These are phyloP conservation scores for Orius insidiosus DNA, from an alignment of 1,140 invertebrate species.

Conservation along the genomic window DNA sequence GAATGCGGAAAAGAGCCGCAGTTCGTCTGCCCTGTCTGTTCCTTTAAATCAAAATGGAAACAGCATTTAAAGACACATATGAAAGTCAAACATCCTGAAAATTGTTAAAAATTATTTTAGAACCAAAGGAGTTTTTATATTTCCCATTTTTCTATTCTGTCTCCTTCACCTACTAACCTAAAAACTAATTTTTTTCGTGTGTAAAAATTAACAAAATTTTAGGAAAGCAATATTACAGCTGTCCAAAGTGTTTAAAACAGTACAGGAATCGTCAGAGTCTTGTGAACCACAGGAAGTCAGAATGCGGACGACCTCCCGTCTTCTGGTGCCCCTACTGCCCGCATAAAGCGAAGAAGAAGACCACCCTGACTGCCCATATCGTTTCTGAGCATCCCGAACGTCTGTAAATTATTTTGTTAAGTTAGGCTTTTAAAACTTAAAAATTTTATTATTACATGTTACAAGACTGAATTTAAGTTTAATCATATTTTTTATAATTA, in stretches of 20 bases:
- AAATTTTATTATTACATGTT: conserved; percentile 2
- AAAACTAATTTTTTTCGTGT: neutral
- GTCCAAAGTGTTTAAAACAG: conserved; percentile 4
- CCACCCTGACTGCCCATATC: neutral
- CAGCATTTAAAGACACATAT: conserved; percentile 23
- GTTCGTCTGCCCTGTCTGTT: conserved; percentile 32
- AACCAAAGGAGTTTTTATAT: no score
- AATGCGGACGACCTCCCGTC: neutral
- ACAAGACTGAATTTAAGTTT: conserved; percentile 5
- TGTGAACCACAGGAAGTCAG: neutral
- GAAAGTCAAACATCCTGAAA: conserved; percentile 4
- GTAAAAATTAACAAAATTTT: neutral
- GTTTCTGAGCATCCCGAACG: neutral
- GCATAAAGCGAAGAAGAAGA: neutral
- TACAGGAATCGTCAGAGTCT: conserved; percentile 6
- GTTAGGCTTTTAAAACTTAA: conserved; percentile 2
- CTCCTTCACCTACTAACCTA: neutral
- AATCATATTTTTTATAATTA: conserved; percentile 33
- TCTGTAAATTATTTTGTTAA: conserved; percentile 26
- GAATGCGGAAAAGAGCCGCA: conserved; percentile 37
- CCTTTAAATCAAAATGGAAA: conserved; percentile 30
- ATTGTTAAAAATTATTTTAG: neutral
- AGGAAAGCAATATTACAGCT: conserved; percentile 3
- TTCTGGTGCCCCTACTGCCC: neutral
- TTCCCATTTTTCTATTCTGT: conserved; percentile 13